phyloP scores from a whole-genome alignment of 2,113 vertebrate species.

The Plecotus auritus region DNA sequence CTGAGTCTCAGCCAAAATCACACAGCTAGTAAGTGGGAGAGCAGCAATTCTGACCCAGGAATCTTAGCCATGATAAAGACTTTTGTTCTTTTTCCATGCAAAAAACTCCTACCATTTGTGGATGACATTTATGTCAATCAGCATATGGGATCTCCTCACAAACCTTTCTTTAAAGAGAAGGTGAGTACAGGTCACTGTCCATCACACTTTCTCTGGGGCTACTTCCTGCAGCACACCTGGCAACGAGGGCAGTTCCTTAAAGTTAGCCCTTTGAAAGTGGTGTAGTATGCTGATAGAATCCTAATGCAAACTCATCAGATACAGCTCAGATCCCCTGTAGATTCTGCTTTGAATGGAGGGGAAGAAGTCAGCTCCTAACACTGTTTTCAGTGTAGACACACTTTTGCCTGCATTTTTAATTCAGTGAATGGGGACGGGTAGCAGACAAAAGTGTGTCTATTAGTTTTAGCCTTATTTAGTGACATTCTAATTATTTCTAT shows the following conservation, averaged over 20 bases:
- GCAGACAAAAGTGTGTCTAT: neutral
- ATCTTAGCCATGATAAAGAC: neutral
- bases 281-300: neutral
- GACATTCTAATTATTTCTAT: constrained; percentile 40
- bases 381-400: too few relatives aligned
- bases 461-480: neutral
- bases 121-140: neutral
- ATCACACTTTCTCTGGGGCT: neutral
- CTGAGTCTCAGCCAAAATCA: neutral
- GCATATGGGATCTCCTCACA: neutral
- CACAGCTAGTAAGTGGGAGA: neutral
- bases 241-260: neutral
- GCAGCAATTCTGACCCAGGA: neutral
- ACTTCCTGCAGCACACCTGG: neutral
- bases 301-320: neutral
- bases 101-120: neutral
- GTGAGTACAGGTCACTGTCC: neutral
- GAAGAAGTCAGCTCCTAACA: neutral
- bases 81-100: neutral
- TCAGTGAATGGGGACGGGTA: neutral
- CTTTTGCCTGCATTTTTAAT: constrained; percentile 44
- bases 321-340: neutral
- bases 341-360: neutral
- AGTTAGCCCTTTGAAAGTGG: neutral
- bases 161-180: neutral